These are phyloP conservation scores for Scaptomyza montana DNA, from an alignment of 1,140 invertebrate genomes.

Conservation along the genomic window DNA sequence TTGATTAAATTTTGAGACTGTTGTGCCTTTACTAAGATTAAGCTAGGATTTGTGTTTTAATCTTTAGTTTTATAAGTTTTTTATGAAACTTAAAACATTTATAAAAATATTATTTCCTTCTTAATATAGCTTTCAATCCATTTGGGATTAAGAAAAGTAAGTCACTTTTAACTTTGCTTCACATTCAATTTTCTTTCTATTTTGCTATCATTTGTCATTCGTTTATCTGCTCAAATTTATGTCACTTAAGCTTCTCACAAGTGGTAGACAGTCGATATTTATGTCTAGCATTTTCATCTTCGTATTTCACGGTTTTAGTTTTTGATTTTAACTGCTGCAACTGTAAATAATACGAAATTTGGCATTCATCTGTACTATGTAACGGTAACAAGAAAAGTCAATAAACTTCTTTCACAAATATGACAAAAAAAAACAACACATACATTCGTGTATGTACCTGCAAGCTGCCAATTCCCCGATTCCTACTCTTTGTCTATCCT, in stretches of 20 bases:
- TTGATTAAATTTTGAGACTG: neutral
- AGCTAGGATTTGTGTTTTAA: too few relatives aligned
- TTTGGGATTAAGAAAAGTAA: neutral
- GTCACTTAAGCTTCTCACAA: neutral
- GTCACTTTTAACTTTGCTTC: neutral
- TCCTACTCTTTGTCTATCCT: neutral
- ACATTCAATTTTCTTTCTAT: neutral
- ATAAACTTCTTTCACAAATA: slow-evolving; percentile 20
- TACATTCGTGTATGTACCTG: neutral
- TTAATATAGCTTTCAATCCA: neutral
- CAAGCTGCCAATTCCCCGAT: neutral
- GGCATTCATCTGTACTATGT: neutral
- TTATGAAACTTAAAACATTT: neutral
- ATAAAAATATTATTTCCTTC: neutral
- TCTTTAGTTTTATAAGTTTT: too few relatives aligned
- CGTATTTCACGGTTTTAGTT: neutral
- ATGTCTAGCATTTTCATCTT: neutral
- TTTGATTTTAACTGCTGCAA: neutral
- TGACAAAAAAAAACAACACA: neutral
- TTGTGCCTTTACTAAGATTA: neutral
- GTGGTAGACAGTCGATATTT: neutral
- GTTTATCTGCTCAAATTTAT: slow-evolving; percentile 2
- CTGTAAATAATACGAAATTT: neutral
- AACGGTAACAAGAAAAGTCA: slow-evolving; percentile 17
- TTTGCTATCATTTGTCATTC: neutral